Conservation (phyloP, 2,113 vertebrate species). For the Globicephala melas region DNA sequence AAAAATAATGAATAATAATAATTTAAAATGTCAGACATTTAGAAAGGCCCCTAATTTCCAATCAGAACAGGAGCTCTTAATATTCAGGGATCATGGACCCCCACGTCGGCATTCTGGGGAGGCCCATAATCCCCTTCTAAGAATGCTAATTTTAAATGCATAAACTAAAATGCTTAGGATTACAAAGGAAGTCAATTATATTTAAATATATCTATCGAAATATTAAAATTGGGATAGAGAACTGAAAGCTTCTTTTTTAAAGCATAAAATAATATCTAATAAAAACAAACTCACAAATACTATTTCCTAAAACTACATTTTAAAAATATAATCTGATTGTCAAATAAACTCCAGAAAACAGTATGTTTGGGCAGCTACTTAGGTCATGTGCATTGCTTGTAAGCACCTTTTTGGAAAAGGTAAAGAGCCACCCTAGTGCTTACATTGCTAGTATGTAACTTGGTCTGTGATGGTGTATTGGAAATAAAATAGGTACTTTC, state of each 20-base stretch:
- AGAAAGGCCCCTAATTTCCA: neutral
- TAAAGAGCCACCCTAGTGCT: neutral
- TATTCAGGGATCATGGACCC: neutral
- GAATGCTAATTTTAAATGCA: neutral
- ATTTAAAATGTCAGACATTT: neutral
- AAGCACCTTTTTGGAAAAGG: neutral
- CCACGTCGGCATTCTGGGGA: neutral
- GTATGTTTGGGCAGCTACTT: neutral
- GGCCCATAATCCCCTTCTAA: neutral
- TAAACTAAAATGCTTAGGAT: neutral
- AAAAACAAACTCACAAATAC: neutral
- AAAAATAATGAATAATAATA: neutral
- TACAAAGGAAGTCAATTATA: neutral
- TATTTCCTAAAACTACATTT: neutral
- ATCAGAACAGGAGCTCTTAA: neutral
- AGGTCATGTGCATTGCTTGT: fast-evolving
- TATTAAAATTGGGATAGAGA: neutral
- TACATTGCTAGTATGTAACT: too few species aligned
- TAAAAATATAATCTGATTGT: neutral
- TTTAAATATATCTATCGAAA: conserved; percentile 12
- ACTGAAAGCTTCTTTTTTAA: neutral
- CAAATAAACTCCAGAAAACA: neutral
- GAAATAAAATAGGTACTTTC: neutral
- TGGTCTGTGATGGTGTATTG: neutral
- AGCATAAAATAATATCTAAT: neutral